These are phyloP conservation scores for Bubo scandiacus DNA, from an alignment of 2,113 vertebrate genomes.

Conservation along the genomic window DNA sequence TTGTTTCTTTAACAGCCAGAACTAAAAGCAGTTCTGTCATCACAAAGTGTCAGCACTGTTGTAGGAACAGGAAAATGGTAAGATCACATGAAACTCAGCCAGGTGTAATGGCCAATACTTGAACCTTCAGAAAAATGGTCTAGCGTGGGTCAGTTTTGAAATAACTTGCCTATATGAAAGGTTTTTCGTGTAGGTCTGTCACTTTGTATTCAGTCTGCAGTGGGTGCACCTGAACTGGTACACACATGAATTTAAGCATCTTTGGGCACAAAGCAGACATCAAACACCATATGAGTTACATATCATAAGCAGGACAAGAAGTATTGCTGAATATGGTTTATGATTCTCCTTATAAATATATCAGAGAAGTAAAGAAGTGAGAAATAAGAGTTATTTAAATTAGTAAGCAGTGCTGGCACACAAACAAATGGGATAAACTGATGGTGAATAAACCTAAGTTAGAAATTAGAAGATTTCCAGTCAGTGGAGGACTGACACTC, in stretches of 20 bases:
- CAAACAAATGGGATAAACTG: not conserved
- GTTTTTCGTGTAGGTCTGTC: not conserved
- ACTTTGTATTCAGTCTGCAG: not conserved
- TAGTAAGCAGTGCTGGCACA: not conserved
- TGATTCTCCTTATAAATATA: not conserved
- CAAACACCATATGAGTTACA: not conserved
- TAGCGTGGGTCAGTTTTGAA: not conserved
- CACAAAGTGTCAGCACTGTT: not conserved
- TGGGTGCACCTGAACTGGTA: not conserved
- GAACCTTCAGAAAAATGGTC: not conserved
- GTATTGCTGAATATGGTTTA: not conserved
- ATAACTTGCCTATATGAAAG: not conserved
- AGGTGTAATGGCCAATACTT: not conserved
- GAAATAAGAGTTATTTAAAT: conserved; percentile 3
- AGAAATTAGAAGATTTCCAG: conserved; percentile 23
- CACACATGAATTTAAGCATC: not conserved
- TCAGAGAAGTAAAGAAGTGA: not conserved
- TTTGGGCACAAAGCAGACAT: not conserved
- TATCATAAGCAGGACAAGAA: not conserved
- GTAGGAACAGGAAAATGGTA: not conserved
- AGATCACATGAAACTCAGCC: not conserved
- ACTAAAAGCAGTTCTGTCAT: not conserved
- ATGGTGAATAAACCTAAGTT: not conserved
- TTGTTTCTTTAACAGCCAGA: not conserved
- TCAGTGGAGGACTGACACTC: not conserved